phyloP scores from a whole-genome alignment of 2,888 invertebrate genomes.

The Drosophila pegasa region DNA sequence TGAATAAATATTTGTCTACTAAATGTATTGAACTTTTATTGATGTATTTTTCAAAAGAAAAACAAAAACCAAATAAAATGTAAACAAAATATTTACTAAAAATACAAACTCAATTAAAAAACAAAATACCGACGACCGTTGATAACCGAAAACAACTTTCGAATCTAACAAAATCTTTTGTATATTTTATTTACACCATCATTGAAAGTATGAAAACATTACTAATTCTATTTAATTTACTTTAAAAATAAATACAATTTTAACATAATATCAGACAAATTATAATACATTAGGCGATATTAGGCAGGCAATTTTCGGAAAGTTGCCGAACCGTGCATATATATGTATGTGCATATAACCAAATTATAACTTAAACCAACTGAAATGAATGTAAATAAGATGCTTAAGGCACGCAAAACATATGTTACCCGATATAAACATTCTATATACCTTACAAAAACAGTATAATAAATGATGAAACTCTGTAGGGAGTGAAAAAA shows the following conservation, averaged over 20 bases:
- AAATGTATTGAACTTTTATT: constrained; percentile 59
- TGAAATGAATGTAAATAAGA: constrained; percentile 70
- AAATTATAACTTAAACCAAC: constrained; percentile 37
- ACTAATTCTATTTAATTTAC: constrained; percentile 24
- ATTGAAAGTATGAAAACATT: constrained; percentile 62
- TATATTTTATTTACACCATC: constrained; percentile 82
- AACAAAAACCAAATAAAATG: constrained; percentile 21
- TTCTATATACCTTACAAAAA: constrained; percentile 59
- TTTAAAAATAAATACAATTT: constrained; percentile 17
- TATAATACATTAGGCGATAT: constrained; percentile 31
- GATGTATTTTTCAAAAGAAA: constrained; percentile 53
- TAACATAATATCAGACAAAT: constrained; percentile 21
- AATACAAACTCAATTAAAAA: constrained; percentile 19
- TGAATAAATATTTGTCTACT: constrained; percentile 52
- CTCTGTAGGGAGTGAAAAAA: constrained; percentile 62
- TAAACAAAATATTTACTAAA: constrained; percentile 12
- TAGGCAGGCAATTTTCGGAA: constrained; percentile 48
- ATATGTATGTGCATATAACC: constrained; percentile 32
- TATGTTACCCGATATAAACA: constrained; percentile 62
- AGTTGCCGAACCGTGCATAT: constrained; percentile 28
- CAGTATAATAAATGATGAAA: constrained; percentile 52
- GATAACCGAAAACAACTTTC: constrained; percentile 17
- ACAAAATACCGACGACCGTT: constrained; percentile 36
- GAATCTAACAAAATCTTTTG: constrained; percentile 50
- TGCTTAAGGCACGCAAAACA: constrained; percentile 50